Percentiles rank a stretch among this genome's conserved stretches.
phyloP scores from a whole-genome alignment of 2,113 vertebrate species.

The Rhagologus leucostigma region DNA sequence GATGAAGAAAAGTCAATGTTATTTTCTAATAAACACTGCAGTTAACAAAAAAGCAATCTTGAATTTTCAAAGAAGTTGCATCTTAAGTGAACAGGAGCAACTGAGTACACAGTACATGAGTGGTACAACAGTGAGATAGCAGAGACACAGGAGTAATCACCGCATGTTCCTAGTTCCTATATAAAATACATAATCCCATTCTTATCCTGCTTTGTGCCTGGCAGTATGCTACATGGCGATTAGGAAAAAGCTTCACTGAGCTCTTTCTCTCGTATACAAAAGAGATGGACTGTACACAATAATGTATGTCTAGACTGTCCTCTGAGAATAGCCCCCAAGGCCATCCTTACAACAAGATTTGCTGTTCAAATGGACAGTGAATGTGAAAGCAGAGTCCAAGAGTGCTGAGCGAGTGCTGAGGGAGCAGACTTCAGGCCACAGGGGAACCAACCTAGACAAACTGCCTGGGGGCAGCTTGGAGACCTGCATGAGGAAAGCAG shows the following conservation, averaged over 20 bases:
- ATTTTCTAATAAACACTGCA: background rate
- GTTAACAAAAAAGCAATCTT: background rate
- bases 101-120: rapidly evolving
- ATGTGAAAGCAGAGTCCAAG: background rate
- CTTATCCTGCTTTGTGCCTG: background rate
- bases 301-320: constrained; percentile 20
- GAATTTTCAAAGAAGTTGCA: background rate
- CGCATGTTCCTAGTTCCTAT: background rate
- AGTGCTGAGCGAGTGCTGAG: background rate
- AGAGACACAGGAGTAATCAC: background rate
- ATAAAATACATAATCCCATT: background rate
- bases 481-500: background rate
- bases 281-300: background rate
- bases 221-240: background rate
- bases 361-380: background rate
- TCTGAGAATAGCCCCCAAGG: constrained; percentile 21
- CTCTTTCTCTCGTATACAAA: constrained; percentile 9
- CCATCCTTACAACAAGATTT: background rate
- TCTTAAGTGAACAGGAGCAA: background rate
- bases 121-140: background rate
- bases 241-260: background rate
- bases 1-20: background rate
- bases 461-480: background rate
- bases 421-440: background rate
- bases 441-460: background rate